A percentile compares a stretch with the other conserved stretches of the same genome.
Conservation (phyloP, 2,797 vertebrate species). For the Pampus argenteus region DNA sequence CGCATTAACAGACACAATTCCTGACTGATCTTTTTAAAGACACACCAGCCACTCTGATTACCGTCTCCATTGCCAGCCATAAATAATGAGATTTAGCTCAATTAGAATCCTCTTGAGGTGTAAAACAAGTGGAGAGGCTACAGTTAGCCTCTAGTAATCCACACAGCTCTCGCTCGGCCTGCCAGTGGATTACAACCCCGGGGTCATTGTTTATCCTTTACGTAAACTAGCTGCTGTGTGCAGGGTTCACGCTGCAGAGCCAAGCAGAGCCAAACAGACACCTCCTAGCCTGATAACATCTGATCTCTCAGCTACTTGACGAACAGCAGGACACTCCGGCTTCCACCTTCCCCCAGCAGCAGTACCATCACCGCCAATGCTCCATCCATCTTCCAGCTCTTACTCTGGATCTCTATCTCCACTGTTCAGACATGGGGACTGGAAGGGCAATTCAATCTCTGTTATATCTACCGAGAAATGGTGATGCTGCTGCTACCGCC, state of each 20-base stretch:
- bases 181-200: constrained; percentile 82
- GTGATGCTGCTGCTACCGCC: constrained; percentile 36
- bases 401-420: constrained; percentile 71
- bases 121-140: constrained; percentile 79
- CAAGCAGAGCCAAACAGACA: constrained; percentile 69
- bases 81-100: constrained; percentile 87
- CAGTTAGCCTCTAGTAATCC: constrained; percentile 80
- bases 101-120: constrained; percentile 85
- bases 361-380: constrained; percentile 60
- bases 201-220: constrained; percentile 84
- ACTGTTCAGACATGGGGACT: constrained; percentile 63
- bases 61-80: constrained; percentile 77
- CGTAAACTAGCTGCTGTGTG: constrained; percentile 77
- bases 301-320: constrained; percentile 80
- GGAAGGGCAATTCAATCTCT: constrained; percentile 75
- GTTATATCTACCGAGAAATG: constrained; percentile 72
- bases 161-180: constrained; percentile 76
- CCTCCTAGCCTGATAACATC: constrained; percentile 82
- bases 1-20: constrained; percentile 53
- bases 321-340: constrained; percentile 78
- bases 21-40: constrained; percentile 81
- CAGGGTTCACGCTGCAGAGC: constrained; percentile 46
- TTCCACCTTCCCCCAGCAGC: constrained; percentile 68
- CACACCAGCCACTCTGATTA: constrained; percentile 78
- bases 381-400: constrained; percentile 77